Evolutionary conservation across 1,140 invertebrate genomes (phyloP), one percentile per base, ranked within the genome.

Genomic region (Calephelis nemesis): DNA sequence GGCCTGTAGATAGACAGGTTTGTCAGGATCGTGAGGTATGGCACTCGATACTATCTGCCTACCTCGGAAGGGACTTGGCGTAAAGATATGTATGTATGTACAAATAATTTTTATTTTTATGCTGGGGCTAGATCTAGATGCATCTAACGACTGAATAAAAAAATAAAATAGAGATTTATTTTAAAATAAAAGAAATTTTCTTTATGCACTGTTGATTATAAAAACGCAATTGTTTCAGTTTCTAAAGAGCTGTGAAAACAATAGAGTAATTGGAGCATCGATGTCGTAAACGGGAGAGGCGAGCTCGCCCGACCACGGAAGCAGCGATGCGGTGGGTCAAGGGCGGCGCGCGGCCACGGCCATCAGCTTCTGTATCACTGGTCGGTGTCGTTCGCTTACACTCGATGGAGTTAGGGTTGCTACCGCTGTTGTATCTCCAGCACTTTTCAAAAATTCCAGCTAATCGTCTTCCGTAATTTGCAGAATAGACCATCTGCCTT

Each of bases 321-420:
- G 70, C 74, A 68, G 62, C 65, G 75, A 60, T 67, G 62, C 65
- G 75, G 62, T 67, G 73, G 78, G 82, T 84, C 83, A 87, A 85
- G 84, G 83, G 76, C 83, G 77, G 58, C 66, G 48, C 75, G 77
- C 74, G 80, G 73, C 81, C 77, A 73, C 77, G 76, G 76, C 77
- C 74, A 72, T 65, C 71, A 74, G 70, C 69, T 76, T 68, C 68
- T 69, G 62, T 65, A 70, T 68, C 71, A 65, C 67, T 48, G 45
- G 13, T 64, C 66, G 64, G 70, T 65, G 63, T 72, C 74, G 67
- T 70, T 73, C 73, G 70, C 67, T 73, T 75, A 45, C 42, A 45
- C 5, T 45, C 72, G 67, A 69, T 45, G 42, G 6, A 45, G 1
- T 45, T 8, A 45, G 6, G 42, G 42, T 45, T 45, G 42, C 42